Evolutionary conservation across 2,113 vertebrate genomes (phyloP).

Genomic region (Callaeas wilsoni): DNA sequence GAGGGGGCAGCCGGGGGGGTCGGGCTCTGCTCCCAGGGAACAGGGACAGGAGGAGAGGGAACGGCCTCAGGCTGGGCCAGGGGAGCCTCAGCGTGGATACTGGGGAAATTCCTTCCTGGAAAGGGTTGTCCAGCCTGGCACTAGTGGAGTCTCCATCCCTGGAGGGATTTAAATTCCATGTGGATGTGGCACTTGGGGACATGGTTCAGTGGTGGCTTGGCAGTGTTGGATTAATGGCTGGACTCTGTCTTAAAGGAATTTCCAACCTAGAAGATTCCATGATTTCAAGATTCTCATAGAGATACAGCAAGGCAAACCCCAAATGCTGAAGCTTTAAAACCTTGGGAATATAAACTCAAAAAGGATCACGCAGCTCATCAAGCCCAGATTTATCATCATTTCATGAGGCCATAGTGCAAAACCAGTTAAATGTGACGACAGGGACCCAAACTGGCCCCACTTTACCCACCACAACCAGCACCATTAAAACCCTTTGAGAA

Average conservation of each 20-base stretch:
- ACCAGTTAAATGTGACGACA: rapidly evolving
- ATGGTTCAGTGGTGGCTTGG: too few relatives aligned
- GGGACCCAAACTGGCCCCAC: rapidly evolving
- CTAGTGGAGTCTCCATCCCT: neutral
- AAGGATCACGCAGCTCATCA: neutral
- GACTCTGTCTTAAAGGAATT: neutral
- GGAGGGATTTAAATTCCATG: neutral
- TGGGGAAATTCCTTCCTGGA: neutral
- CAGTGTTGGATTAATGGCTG: neutral
- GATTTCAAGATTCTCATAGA: neutral
- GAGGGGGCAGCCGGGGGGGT: neutral
- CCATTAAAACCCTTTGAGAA: neutral
- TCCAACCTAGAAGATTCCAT: neutral
- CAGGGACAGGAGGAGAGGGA: neutral
- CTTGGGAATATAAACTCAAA: rapidly evolving
- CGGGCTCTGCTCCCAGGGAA: neutral
- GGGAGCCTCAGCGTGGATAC: rapidly evolving
- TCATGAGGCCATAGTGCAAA: neutral
- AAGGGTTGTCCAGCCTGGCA: neutral
- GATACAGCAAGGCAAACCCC: neutral
- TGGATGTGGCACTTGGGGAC: neutral
- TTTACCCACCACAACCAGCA: neutral
- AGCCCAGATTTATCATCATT: neutral
- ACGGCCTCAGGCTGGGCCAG: rapidly evolving
- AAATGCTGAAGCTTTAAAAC: neutral